Base-by-base conservation (phyloP, 2,888 invertebrate species). In the Apodemia zela region DNA sequence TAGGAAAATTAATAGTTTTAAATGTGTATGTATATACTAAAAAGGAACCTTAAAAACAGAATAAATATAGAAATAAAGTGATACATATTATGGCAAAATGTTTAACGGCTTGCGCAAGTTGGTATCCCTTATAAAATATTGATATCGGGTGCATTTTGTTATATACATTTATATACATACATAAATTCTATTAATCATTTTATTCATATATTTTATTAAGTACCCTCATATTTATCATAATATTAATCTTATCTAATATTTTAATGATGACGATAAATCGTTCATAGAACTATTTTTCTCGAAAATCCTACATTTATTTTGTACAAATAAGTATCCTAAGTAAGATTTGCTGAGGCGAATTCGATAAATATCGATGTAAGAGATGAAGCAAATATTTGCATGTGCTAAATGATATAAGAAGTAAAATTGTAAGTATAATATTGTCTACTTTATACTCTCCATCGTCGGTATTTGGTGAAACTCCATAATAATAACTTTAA, bases 91-190 rank as follows among this genome's bases (percentile, higher is more conserved):
- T 51, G 51, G 25, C 51, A 51, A 51, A 21, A 13, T 51, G 51
- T 51, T 51, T 3, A 51, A 25, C 51, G 21, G 15, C 51, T 51
- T 51, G 51, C 21, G 18, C 51, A 42, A 42, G 13, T 18, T 49
- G 18, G n/a, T 51, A 11, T 18, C 49, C 17, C 51, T 21, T 21
- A 13, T 13, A 51, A 25, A 51, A 49, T 17, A n/a, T 49, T 51
- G 7, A 18, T 25, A 51, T 51, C 51, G 51, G 21, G 10, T 21
- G 21, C 11, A 15, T 54, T 11, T 51, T 5, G 13, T 21, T 51
- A 51, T 51, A 51, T 51, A 51, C 51, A 51, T 51, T 51, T 51
- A 25, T 51, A n/a, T n/a, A n/a, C n/a, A 51, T 13, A 51, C 51
- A 51, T 51, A 21, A 25, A 51, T 51, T 51, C 13, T 51, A 11